Evolutionary conservation across 1,140 invertebrate genomes (phyloP), one percentile per base, ranked within the genome.

Genomic region (Bombus superbus): DNA sequence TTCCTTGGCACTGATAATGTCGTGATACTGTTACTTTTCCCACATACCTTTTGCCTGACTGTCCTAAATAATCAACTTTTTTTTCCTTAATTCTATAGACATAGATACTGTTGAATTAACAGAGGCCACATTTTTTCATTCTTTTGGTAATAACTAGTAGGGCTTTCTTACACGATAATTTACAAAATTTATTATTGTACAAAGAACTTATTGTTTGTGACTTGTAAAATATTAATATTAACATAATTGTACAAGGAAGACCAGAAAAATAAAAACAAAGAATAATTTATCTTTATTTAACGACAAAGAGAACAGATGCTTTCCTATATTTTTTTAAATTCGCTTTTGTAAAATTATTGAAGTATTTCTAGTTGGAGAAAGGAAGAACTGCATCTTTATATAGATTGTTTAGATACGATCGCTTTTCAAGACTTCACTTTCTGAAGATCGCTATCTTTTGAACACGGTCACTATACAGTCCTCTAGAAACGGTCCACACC

Each of bases 391-490:
- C 6, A 53, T 22, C 47, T 22, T 53, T 53, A 53, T 53, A 8
- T 22, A 53, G 47, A 53, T 8, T 22, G 18, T 47, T 44, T 22
- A 69, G 35, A n/a, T 81, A 57, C 25, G 2, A 72, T 72, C 53
- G 32, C 44, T 18, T 40, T 28, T 59, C 53, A 53, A 38, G 53
- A 59, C 8, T 86, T 13, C 32, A 44, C 38, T 25, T 15, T 66
- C 42, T 28, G 15, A 28, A 85, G 81, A 88, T 88, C 66, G 72
- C 15, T 57, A 85, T 89, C 87, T 89, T 77, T 25, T 38, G n/a
- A 57, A 83, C 71, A 32, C n/a, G 22, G 42, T 78, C 35, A 28
- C 15, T 22, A 18, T 15, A 79, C 13, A 57, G 68, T 68, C 53
- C 86, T 79, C 42, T 9, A 9, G 79, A 79, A 69, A 47, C 42